A percentile compares a stretch with the other conserved stretches of the same genome.
These are phyloP conservation scores for Colletes latitarsis DNA, from an alignment of 1,140 invertebrate genomes.

Conservation along the genomic window DNA sequence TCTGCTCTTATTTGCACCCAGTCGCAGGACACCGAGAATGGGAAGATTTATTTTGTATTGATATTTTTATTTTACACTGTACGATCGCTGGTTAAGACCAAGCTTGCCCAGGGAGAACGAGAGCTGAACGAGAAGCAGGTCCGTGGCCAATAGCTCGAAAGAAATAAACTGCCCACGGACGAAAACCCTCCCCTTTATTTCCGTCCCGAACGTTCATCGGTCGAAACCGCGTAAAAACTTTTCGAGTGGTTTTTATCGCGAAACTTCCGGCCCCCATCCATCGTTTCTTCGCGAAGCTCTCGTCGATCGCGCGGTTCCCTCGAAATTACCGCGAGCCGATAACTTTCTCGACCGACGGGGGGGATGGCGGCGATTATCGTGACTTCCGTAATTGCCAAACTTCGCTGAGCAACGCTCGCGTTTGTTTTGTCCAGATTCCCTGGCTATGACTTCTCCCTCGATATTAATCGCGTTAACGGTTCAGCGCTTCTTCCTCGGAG, in stretches of 20 bases:
- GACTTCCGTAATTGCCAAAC: constrained; percentile 25
- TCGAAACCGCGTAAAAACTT: constrained; percentile 20
- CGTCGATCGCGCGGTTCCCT: constrained; percentile 15
- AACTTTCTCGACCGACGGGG: constrained; percentile 10
- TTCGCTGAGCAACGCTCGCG: neutral
- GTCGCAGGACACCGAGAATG: no score
- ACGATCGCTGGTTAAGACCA: no score
- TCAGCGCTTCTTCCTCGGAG: no score
- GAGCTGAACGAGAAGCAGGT: no score
- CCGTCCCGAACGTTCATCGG: constrained; percentile 23
- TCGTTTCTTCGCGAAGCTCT: neutral
- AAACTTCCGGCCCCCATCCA: constrained; percentile 1
- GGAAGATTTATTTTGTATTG: no score
- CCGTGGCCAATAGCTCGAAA: no score
- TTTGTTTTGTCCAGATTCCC: neutral
- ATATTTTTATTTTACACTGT: no score
- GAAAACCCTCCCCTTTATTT: neutral
- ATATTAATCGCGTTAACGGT: no score
- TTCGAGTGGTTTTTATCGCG: constrained; percentile 33
- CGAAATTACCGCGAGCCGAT: constrained; percentile 25
- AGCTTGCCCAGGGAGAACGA: no score
- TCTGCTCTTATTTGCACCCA: no score
- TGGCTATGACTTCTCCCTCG: neutral
- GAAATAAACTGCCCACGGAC: neutral
- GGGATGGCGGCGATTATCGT: constrained; percentile 18